These are phyloP conservation scores for Hetaerina americana DNA, from an alignment of 1,140 invertebrate genomes.

Conservation along the genomic window DNA sequence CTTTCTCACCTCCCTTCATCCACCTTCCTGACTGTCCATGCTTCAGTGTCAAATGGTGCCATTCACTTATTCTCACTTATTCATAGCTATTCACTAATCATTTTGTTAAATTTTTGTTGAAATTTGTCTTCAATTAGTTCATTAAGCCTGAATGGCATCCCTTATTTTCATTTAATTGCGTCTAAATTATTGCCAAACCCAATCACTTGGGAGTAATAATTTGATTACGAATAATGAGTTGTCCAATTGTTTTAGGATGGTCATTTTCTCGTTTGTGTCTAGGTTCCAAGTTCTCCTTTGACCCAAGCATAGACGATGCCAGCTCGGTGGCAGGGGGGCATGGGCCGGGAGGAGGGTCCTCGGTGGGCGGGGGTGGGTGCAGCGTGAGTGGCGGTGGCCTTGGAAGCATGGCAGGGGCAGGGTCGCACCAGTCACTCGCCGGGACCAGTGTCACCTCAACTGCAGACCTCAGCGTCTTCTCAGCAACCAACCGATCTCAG, in stretches of 20 bases:
- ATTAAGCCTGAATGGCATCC: too few species aligned
- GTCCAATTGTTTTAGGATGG: neutral
- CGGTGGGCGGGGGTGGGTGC: neutral
- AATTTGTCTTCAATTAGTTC: too few species aligned
- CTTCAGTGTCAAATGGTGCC: too few species aligned
- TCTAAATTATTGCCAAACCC: too few species aligned
- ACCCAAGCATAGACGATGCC: constrained; percentile 50
- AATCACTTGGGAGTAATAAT: too few species aligned
- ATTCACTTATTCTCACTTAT: too few species aligned
- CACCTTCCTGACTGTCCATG: too few species aligned
- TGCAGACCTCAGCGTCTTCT: constrained; percentile 65
- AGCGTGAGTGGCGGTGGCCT: neutral
- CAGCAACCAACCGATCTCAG: constrained; percentile 53
- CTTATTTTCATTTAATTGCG: too few species aligned
- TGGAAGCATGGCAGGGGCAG: constrained; percentile 25
- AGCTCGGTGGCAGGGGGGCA: constrained; percentile 41
- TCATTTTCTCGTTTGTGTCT: constrained; percentile 13
- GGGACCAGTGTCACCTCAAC: constrained; percentile 73
- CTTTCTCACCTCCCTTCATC: too few species aligned
- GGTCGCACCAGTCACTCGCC: constrained; percentile 60
- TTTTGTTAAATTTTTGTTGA: too few species aligned
- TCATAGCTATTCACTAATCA: too few species aligned
- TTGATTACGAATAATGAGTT: neutral
- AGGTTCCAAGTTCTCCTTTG: constrained; percentile 53
- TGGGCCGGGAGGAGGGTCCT: constrained; percentile 14